phyloP scores from a whole-genome alignment of 1,140 invertebrate species.

The Leptinotarsa texana region DNA sequence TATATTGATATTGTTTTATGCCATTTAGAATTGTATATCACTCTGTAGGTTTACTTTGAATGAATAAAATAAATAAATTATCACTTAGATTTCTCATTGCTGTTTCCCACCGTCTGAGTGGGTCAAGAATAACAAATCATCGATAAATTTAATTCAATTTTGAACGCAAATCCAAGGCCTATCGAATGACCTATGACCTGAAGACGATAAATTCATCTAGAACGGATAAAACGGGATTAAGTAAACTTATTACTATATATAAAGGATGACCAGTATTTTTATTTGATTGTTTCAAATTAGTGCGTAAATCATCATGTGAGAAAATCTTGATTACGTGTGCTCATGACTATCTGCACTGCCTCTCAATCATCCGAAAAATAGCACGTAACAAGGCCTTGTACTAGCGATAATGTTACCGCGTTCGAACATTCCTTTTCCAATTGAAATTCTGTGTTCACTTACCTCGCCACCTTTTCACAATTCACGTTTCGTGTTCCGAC shows the following conservation, averaged over 20 bases:
- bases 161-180: not conserved
- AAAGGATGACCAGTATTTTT: not conserved
- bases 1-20: not conserved
- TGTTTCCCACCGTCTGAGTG: not conserved
- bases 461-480: not conserved
- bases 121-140: not conserved
- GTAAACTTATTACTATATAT: not conserved
- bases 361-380: too few species aligned
- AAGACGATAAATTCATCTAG: not conserved
- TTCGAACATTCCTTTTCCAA: not conserved
- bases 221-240: slow-evolving; percentile 1
- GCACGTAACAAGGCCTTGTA: too few species aligned
- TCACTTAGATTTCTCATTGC: too few species aligned
- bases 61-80: too few species aligned
- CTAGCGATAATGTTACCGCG: too few species aligned
- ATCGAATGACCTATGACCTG: not conserved
- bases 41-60: too few species aligned
- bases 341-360: too few species aligned
- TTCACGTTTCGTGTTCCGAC: not conserved
- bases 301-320: too few species aligned
- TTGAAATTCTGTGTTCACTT: not conserved
- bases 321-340: too few species aligned
- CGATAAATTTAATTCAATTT: not conserved
- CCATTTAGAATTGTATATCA: not conserved
- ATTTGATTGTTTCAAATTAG: not conserved